phyloP scores from a whole-genome alignment of 1,140 invertebrate genomes.

The Trichoplusia ni region DNA sequence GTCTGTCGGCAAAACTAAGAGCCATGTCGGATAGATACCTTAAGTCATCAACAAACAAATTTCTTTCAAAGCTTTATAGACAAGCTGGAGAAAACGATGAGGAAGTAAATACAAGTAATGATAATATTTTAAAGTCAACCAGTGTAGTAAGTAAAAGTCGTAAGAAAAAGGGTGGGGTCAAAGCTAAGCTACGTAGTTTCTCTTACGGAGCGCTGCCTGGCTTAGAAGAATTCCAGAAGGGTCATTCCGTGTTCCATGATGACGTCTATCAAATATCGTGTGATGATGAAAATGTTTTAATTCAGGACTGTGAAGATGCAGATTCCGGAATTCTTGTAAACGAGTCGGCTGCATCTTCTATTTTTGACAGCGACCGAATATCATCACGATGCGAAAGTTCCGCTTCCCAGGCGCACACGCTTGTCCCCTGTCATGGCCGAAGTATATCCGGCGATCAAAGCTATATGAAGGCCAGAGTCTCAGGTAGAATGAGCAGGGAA shows the following conservation, averaged over 20 bases:
- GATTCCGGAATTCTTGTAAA: constrained; percentile 90
- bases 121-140: constrained; percentile 65
- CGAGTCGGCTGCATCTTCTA: constrained; percentile 86
- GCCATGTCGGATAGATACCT: constrained; percentile 88
- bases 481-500: constrained; percentile 69
- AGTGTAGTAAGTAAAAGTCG: constrained; percentile 71
- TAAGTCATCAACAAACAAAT: constrained; percentile 85
- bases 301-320: constrained; percentile 84
- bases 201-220: constrained; percentile 89
- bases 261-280: constrained; percentile 77
- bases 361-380: constrained; percentile 84
- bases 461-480: constrained; percentile 61
- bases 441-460: constrained; percentile 78
- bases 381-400: constrained; percentile 82
- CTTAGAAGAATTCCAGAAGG: constrained; percentile 86
- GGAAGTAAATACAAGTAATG: constrained; percentile 45
- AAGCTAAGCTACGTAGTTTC: constrained; percentile 86
- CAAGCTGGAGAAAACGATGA: constrained; percentile 64
- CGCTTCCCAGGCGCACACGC: constrained; percentile 72
- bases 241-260: constrained; percentile 83
- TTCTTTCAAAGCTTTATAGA: constrained; percentile 87
- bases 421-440: constrained; percentile 72
- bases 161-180: constrained; percentile 78
- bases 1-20: constrained; percentile 85
- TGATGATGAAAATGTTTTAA: constrained; percentile 83